Percentiles rank a stretch among this genome's conserved stretches.
Conservation (phyloP, 2,888 invertebrate genomes). For the Orchestes rusci region DNA sequence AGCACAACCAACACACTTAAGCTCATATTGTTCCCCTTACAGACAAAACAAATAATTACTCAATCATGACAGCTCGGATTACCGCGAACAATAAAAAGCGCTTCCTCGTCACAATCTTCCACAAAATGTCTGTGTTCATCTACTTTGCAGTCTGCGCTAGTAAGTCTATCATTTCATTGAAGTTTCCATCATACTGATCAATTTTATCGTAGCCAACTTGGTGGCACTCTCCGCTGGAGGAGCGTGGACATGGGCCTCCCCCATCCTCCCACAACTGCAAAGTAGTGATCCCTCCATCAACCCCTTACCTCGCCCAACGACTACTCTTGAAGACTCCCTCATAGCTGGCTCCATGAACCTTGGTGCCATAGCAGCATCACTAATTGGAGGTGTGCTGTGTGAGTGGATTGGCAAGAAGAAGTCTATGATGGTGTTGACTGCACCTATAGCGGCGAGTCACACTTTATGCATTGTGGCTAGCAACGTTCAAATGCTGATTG, state of each 20-base stretch:
- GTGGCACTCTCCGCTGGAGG: slow-evolving; percentile 26
- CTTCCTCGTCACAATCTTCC: too few relatives aligned
- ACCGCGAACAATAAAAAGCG: too few relatives aligned
- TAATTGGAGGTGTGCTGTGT: slow-evolving; percentile 24
- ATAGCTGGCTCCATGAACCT: slow-evolving; percentile 30
- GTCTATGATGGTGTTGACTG: slow-evolving; percentile 53
- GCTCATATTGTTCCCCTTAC: too few relatives aligned
- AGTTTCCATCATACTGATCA: too few relatives aligned
- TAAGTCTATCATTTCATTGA: too few relatives aligned
- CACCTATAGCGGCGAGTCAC: slow-evolving; percentile 54
- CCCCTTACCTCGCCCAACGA: slow-evolving; percentile 28
- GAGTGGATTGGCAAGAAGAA: slow-evolving; percentile 52
- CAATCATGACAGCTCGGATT: too few relatives aligned
- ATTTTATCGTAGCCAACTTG: slow-evolving; percentile 29
- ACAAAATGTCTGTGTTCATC: too few relatives aligned
- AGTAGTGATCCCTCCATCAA: slow-evolving; percentile 22
- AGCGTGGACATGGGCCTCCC: slow-evolving; percentile 31
- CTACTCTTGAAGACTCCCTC: slow-evolving; percentile 29
- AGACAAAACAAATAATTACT: too few relatives aligned
- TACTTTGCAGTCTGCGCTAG: too few relatives aligned
- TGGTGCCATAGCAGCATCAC: slow-evolving; percentile 30
- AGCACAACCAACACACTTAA: too few relatives aligned
- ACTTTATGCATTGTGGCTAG: slow-evolving; percentile 22
- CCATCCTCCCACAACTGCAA: slow-evolving; percentile 27
- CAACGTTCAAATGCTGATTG: slow-evolving; percentile 13